Evolutionary conservation across 2,797 vertebrate species (phyloP), one percentile per base, ranked within the genome.

Genomic region (Pogonophryne albipinna): DNA sequence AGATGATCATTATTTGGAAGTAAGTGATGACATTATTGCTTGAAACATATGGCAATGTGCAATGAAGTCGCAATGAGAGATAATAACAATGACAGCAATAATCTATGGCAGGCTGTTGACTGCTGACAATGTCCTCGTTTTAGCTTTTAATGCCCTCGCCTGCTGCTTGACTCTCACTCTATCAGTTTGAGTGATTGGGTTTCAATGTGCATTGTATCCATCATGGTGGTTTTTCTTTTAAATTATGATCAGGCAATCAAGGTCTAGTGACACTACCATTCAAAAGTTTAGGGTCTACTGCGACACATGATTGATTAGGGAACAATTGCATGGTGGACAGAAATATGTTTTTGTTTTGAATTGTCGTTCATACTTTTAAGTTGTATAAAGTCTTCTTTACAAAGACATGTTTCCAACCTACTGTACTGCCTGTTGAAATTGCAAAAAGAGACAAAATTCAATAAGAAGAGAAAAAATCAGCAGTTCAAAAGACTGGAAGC

Each of bases 1-100:
- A 72, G 82, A 68, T 68, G 67, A 78, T 87, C 60, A 41, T 84
- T 82, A 84, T 82, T 84, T 84, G 76, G 65, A 86, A 85, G 64
- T 70, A 69, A 89, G 72, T 71, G 84, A 86, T 89, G 69, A 74
- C 79, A 78, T 77, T 41, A 75, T 69, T 78, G 80, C 66, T 41
- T 46, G 61, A 79, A 82, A 87, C 85, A 87, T 83, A 84, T 72
- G 85, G 79, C 62, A 19, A 83, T 78, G 64, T 74, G 27, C 27
- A 27, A 27, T 27, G 27, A 27, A 27, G 27, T 27, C 27, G 76
- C 80, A 71, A 47, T 14, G 52, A 59, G 78, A 71, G 83, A 85
- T 72, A 76, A 86, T 83, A 71, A 83, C 56, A 66, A 46, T 50
- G 78, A 65, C 80, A 66, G 75, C 53, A 0, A 10, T 86, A 80